phyloP scores from a whole-genome alignment of 2,113 vertebrate species.

The Clinocottus analis region DNA sequence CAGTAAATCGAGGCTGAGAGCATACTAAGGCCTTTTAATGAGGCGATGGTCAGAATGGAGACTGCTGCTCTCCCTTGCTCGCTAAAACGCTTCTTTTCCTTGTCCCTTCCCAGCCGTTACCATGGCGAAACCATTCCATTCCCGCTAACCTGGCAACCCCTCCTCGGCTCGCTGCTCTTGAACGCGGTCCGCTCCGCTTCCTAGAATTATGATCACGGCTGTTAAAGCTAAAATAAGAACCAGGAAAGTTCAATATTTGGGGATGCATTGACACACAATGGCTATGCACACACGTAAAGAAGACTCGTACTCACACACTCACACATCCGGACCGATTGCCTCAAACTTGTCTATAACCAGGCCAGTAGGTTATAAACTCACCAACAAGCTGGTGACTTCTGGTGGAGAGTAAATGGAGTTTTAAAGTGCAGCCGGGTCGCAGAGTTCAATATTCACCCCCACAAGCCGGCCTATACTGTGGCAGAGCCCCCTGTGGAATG shows the following conservation, averaged over 20 bases:
- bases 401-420: conserved; percentile 20
- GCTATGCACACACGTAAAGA: conserved; percentile 8
- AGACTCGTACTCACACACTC: background rate
- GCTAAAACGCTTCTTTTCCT: conserved; percentile 39
- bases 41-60: conserved; percentile 39
- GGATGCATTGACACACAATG: background rate
- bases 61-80: conserved; percentile 27
- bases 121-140: conserved; percentile 78
- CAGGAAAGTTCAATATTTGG: conserved; percentile 69
- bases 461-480: conserved; percentile 1
- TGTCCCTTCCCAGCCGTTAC: conserved; percentile 64
- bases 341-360: background rate
- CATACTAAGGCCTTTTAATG: conserved; percentile 56
- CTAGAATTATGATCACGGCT: conserved; percentile 34
- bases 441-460: conserved; percentile 40
- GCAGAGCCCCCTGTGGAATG: conserved; percentile 56
- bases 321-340: background rate
- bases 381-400: conserved; percentile 24
- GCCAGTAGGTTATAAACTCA: conserved; percentile 39
- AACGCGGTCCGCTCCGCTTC: conserved; percentile 39
- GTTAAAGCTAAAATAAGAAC: conserved; percentile 28
- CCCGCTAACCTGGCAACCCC: conserved; percentile 74
- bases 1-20: conserved; percentile 46
- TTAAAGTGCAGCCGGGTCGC: conserved; percentile 52
- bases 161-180: conserved; percentile 52